Base-by-base conservation (phyloP, 2,888 invertebrate species). In the Callosobruchus maculatus region DNA sequence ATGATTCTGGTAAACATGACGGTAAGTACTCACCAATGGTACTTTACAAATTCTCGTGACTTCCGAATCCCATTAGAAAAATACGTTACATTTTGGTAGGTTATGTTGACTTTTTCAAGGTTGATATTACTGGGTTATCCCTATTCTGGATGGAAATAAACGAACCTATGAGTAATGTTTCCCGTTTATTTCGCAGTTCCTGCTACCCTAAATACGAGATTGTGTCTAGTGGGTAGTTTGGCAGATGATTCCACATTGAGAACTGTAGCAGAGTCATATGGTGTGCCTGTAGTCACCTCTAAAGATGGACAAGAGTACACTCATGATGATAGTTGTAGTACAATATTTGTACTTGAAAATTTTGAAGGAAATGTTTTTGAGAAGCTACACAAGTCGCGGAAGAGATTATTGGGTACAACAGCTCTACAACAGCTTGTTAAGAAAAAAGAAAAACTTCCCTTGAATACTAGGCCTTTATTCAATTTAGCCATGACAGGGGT, bases 401-500 rank as follows among this genome's bases (percentile, higher is more conserved):
- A 91, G 86, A 92, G 94, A 87, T 91, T 96, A 86, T 89, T 94
- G 88, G 95, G 95, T 73, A 94, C 95, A 79, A 93, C 94, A 79
- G 95, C 95, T 80, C 90, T 95, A 84, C 89, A 92, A 84, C 94
- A 95, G 86, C 88, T 94, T 84, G 92, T 93, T 75, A 90, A 90
- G 77, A 90, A 91, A 82, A 91, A 91, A 84, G 91, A 91, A 84
- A 93, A 94, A 85, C 88, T 96, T 81, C 93, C 94, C 72, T 90
- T 92, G 82, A 92, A 92, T 86, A 88, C 91, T 76, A 91, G 97
- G 77, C 97, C 97, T 75, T 90, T 97, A 84, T 97, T 93, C 88
- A 95, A 94, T 86, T 91, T 93, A 83, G 92, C 95, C 75, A 97
- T 98, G 97, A 91, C 92, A 82, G 95, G 95, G 78, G 92, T 95